Conservation (phyloP, 2,888 invertebrate genomes). For the Sinodicranocentrus sp. region DNA sequence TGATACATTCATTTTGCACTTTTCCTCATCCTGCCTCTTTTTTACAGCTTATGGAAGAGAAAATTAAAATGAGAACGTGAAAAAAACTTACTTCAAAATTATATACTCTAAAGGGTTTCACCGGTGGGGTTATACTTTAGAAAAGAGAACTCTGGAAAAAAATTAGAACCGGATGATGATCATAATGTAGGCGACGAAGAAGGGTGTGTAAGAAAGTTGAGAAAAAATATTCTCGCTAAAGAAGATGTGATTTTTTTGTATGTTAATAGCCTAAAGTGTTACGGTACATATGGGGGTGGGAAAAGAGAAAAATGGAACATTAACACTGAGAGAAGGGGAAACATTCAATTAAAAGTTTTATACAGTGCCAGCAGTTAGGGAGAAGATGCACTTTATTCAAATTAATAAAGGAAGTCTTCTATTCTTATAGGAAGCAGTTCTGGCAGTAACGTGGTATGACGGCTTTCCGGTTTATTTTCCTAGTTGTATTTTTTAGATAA, state of each 20-base stretch:
- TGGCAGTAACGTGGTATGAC: constrained; percentile 7
- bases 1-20: neutral
- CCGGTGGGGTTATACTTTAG: neutral
- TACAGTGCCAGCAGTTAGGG: neutral
- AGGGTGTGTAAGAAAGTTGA: constrained; percentile 20
- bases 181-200: constrained; percentile 51
- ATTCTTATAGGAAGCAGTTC: neutral
- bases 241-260: constrained; percentile 3
- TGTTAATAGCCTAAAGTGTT: constrained; percentile 14
- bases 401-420: constrained; percentile 35
- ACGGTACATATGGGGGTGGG: constrained; percentile 10
- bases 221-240: constrained; percentile 13
- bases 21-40: neutral
- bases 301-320: constrained; percentile 35
- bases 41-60: constrained; percentile 1
- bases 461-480: constrained; percentile 32
- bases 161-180: constrained; percentile 57
- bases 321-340: constrained; percentile 35
- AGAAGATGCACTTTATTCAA: constrained; percentile 27
- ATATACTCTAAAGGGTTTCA: neutral
- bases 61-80: constrained; percentile 45
- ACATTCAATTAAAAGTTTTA: constrained; percentile 49
- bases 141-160: constrained; percentile 40
- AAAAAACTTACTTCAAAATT: constrained; percentile 41
- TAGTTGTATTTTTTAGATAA: no score